Evolutionary conservation across 2,113 vertebrate genomes (phyloP).

Genomic region (Balaeniceps rex): DNA sequence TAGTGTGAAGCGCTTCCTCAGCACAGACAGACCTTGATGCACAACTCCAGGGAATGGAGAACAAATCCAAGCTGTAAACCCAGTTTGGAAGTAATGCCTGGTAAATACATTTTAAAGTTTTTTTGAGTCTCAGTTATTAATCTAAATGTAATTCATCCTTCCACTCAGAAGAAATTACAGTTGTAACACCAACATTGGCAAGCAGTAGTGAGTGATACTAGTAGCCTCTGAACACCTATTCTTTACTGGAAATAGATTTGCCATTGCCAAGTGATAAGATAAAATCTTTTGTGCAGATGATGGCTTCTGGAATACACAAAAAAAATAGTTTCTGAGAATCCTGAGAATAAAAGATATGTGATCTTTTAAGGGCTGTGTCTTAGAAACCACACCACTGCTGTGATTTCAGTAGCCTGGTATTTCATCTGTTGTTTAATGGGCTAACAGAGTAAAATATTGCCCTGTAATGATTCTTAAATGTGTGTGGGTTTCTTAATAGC

Average conservation of each 20-base stretch:
- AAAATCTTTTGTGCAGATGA: conserved; percentile 8
- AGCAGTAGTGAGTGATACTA: neutral
- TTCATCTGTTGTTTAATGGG: conserved; percentile 60
- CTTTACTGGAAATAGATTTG: conserved; percentile 27
- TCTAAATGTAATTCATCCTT: conserved; percentile 11
- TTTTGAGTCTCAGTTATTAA: neutral
- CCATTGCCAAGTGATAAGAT: neutral
- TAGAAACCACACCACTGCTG: neutral
- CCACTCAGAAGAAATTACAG: neutral
- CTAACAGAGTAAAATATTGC: conserved; percentile 57
- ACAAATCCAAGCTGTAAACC: neutral
- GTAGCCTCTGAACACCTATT: conserved; percentile 1
- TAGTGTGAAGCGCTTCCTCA: neutral
- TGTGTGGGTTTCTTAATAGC: conserved; percentile 55
- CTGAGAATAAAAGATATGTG: neutral
- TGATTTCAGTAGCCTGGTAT: conserved; percentile 29
- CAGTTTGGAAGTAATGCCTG: neutral
- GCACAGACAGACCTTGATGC: neutral
- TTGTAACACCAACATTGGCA: neutral
- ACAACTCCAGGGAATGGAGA: neutral
- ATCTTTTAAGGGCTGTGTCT: conserved; percentile 23
- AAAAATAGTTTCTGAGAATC: neutral
- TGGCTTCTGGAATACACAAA: neutral
- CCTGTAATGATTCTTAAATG: conserved; percentile 50
- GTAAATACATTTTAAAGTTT: neutral